Percentiles rank a stretch among this genome's conserved stretches.
These are phyloP conservation scores for Acrobasis repandana DNA, from an alignment of 2,888 invertebrate genomes.

Conservation along the genomic window DNA sequence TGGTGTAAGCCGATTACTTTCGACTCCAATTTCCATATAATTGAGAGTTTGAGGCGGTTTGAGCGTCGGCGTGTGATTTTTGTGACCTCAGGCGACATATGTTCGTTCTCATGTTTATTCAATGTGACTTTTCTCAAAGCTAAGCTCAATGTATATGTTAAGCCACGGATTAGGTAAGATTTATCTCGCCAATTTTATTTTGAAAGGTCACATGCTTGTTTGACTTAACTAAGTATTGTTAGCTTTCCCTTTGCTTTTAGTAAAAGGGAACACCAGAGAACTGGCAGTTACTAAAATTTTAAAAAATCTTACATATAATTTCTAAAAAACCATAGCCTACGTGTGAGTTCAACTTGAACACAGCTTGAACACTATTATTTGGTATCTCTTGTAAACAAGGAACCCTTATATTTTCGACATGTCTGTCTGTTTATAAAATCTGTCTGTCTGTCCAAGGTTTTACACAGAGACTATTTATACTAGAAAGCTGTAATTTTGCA, in stretches of 20 bases:
- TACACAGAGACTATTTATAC: too few relatives aligned
- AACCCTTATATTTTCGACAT: too few relatives aligned
- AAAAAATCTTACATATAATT: too few relatives aligned
- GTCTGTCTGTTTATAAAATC: too few relatives aligned
- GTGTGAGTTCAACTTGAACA: too few relatives aligned
- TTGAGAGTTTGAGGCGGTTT: slow-evolving; percentile 29
- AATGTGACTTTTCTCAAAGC: slow-evolving; percentile 16
- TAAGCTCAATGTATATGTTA: slow-evolving; percentile 21
- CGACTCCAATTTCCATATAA: slow-evolving; percentile 48
- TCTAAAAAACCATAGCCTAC: too few relatives aligned
- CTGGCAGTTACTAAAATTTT: too few relatives aligned
- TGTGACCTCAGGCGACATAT: slow-evolving; percentile 24
- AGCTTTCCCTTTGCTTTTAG: neutral
- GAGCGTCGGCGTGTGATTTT: slow-evolving; percentile 26
- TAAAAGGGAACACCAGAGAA: too few relatives aligned
- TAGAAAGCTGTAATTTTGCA: too few relatives aligned
- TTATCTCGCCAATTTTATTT: slow-evolving; percentile 8
- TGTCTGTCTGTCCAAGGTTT: too few relatives aligned
- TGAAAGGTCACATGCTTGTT: neutral
- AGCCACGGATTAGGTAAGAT: slow-evolving; percentile 12
- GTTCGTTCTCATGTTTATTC: slow-evolving; percentile 22
- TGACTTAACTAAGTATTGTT: slow-evolving; percentile 7
- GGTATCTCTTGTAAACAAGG: too few relatives aligned
- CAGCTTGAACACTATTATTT: too few relatives aligned
- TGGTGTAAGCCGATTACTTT: slow-evolving; percentile 42